Percentiles rank a stretch among this genome's conserved stretches.
Evolutionary conservation across 2,888 invertebrate species (phyloP).

Genomic region (Pteria penguin): DNA sequence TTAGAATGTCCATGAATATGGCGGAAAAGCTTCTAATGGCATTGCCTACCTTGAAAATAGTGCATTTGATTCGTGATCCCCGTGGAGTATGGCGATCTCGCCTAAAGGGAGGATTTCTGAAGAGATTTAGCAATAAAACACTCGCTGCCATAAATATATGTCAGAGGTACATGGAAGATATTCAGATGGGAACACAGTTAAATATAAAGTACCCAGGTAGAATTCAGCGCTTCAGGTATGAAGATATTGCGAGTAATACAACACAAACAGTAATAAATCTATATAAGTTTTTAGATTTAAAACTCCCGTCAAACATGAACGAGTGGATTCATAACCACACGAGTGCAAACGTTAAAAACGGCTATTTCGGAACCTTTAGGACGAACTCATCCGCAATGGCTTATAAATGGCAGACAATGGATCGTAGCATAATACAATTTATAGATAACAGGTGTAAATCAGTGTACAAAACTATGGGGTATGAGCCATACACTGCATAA

Average conservation of each 20-base stretch:
- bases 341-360: not conserved
- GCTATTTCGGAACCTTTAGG: slow-evolving; percentile 20
- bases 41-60: slow-evolving; percentile 37
- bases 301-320: slow-evolving; percentile 8
- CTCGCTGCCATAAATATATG: not conserved
- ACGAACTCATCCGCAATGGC: slow-evolving; percentile 20
- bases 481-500: no score
- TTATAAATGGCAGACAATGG: slow-evolving; percentile 17
- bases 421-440: not conserved
- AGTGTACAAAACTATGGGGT: slow-evolving; percentile 6
- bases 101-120: slow-evolving; percentile 14
- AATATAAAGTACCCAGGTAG: slow-evolving; percentile 15
- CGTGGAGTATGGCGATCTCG: slow-evolving; percentile 41
- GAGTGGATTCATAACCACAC: slow-evolving; percentile 22
- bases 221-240: slow-evolving; percentile 13
- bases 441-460: slow-evolving; percentile 12
- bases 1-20: slow-evolving; percentile 33
- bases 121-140: not conserved
- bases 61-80: slow-evolving; percentile 46
- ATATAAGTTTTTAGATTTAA: slow-evolving; percentile 21
- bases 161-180: not conserved
- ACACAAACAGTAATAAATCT: slow-evolving; percentile 9
- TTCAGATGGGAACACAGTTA: not conserved
- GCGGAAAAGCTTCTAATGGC: slow-evolving; percentile 24
- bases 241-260: slow-evolving; percentile 17